Percentiles rank a stretch among this genome's conserved stretches.
Conservation (phyloP, 2,797 vertebrate species). For the Arrhamphus sclerolepis region DNA sequence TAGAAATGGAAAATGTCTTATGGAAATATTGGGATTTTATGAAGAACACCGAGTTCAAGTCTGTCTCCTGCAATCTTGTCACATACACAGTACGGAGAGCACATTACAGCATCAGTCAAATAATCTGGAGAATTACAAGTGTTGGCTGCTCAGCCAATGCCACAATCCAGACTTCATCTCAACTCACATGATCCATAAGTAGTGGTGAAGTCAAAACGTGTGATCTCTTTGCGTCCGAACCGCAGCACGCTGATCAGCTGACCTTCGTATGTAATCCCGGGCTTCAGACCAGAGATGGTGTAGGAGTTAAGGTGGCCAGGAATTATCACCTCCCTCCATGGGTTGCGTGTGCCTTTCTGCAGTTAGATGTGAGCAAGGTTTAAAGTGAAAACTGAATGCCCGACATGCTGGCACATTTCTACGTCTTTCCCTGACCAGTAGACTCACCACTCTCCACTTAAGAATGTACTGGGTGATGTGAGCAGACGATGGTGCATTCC, state of each 20-base stretch:
- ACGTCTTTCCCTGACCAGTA: neutral
- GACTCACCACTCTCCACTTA: conserved; percentile 91
- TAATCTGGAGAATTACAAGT: neutral
- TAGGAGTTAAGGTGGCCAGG: conserved; percentile 94
- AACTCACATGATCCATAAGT: conserved; percentile 86
- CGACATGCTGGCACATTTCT: neutral
- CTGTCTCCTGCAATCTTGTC: too few species aligned
- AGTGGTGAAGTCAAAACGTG: conserved; percentile 97
- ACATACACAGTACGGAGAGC: neutral
- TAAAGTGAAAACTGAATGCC: neutral
- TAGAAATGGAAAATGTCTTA: neutral
- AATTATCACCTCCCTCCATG: conserved; percentile 90
- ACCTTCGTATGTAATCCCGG: conserved; percentile 93
- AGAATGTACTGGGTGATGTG: conserved; percentile 95
- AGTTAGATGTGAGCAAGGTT: neutral
- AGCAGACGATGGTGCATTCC: conserved; percentile 88
- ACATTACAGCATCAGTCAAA: neutral
- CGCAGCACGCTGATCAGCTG: conserved; percentile 93
- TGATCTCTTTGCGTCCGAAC: conserved; percentile 87
- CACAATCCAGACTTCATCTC: neutral
- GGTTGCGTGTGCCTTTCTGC: conserved; percentile 86
- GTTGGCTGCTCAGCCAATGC: neutral
- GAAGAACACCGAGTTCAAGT: too few species aligned
- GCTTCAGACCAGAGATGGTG: conserved; percentile 92
- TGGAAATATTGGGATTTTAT: neutral